A percentile compares a stretch with the other conserved stretches of the same genome.
These are phyloP conservation scores for Molanna angustata DNA, from an alignment of 2,888 invertebrate species.

Conservation along the genomic window DNA sequence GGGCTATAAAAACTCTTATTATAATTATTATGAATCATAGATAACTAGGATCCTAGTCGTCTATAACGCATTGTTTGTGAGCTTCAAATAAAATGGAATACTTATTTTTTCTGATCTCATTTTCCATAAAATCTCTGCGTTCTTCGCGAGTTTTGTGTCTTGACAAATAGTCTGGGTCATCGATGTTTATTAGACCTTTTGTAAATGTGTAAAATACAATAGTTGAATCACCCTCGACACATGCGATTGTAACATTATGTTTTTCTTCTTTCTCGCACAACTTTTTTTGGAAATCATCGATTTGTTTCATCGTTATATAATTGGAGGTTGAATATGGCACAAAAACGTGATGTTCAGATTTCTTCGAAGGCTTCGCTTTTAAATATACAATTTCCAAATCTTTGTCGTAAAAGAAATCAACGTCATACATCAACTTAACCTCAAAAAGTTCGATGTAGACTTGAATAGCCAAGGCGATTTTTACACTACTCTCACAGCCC, in stretches of 20 bases:
- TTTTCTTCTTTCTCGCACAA: conserved; percentile 50
- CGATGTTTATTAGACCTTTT: conserved; percentile 42
- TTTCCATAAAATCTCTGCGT: conserved; percentile 44
- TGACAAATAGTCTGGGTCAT: conserved; percentile 39
- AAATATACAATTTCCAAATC: conserved; percentile 46
- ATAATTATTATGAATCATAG: too few relatives aligned
- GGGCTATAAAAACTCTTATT: too few relatives aligned
- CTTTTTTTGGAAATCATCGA: conserved; percentile 47
- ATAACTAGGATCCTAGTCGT: too few relatives aligned
- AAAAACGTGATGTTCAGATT: conserved; percentile 48
- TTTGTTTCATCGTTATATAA: conserved; percentile 42
- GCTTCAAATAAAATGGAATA: conserved; percentile 45
- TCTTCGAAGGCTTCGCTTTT: conserved; percentile 45
- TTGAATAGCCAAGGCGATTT: conserved; percentile 47
- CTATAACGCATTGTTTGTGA: conserved; percentile 16
- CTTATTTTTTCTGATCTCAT: conserved; percentile 44
- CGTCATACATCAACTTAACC: conserved; percentile 51
- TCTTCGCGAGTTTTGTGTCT: conserved; percentile 42
- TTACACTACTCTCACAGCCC: conserved; percentile 45
- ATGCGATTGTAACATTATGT: conserved; percentile 46
- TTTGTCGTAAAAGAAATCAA: conserved; percentile 49
- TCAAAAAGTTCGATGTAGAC: conserved; percentile 50
- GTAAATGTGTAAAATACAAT: conserved; percentile 50
- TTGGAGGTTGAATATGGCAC: conserved; percentile 44
- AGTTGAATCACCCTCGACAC: conserved; percentile 48